phyloP scores from a whole-genome alignment of 2,797 vertebrate genomes.

The Orestias chungarensis region DNA sequence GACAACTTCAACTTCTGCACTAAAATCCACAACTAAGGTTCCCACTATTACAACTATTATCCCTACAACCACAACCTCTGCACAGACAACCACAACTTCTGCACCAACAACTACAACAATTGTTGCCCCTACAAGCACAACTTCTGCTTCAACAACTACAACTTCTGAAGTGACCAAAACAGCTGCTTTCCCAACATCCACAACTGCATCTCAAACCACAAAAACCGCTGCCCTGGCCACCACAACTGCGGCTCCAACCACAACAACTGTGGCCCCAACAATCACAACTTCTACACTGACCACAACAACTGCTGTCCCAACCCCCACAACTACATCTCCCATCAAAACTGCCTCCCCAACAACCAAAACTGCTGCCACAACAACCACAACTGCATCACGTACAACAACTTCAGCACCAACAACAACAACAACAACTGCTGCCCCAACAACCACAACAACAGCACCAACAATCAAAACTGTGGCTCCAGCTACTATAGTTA shows the following conservation, averaged over 20 bases:
- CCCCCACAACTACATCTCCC: neutral
- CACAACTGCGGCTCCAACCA: neutral
- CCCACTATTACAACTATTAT: fast-evolving
- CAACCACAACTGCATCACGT: neutral
- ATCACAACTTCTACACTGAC: neutral
- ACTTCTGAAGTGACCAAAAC: neutral
- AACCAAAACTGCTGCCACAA: neutral
- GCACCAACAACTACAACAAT: neutral
- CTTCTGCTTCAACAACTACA: neutral
- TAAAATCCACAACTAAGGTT: neutral
- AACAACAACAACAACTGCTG: neutral
- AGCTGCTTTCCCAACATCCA: neutral
- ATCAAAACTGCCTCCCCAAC: neutral
- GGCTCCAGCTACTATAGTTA: neutral
- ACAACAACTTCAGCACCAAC: neutral
- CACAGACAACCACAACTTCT: neutral
- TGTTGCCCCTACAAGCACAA: neutral
- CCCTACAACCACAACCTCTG: fast-evolving
- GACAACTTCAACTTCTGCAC: neutral
- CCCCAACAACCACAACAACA: neutral
- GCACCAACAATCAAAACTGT: neutral
- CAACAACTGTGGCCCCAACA: neutral
- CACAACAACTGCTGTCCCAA: neutral
- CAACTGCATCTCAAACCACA: neutral
- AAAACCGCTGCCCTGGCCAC: neutral